These are phyloP conservation scores for Schrankia costaestrigalis DNA, from an alignment of 2,888 invertebrate genomes.

Conservation along the genomic window DNA sequence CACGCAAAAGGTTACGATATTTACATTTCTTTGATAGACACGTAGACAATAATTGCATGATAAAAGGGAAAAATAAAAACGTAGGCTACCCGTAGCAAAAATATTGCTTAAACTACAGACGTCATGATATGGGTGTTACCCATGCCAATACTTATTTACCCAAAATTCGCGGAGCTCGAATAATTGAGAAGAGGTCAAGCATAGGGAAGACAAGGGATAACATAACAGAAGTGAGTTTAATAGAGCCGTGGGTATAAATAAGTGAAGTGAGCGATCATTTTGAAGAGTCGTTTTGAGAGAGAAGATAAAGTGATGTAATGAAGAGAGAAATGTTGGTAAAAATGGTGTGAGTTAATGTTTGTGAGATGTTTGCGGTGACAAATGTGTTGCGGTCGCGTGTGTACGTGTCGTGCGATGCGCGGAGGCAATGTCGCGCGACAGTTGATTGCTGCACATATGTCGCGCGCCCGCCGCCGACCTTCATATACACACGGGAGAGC, in stretches of 20 bases:
- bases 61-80: too few species aligned
- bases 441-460: conserved; percentile 54
- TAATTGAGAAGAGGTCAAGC: too few species aligned
- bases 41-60: too few species aligned
- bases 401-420: conserved; percentile 14
- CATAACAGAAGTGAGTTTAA: too few species aligned
- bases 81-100: too few species aligned
- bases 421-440: conserved; percentile 28
- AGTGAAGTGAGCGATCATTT: conserved; percentile 25
- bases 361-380: conserved; percentile 44
- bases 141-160: too few species aligned
- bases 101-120: too few species aligned
- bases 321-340: conserved; percentile 50
- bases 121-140: too few species aligned
- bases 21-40: too few species aligned
- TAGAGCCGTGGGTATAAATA: conserved; percentile 22
- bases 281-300: conserved; percentile 23
- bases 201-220: too few species aligned
- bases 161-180: too few species aligned
- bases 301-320: conserved; percentile 50
- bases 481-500: conserved; percentile 18
- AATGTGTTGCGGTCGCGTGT: conserved; percentile 29
- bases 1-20: too few species aligned
- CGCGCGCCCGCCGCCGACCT: conserved; percentile 17
- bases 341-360: conserved; percentile 47